Conservation (phyloP, 2,113 vertebrate species). For the Tenebrosternarchus preto region DNA sequence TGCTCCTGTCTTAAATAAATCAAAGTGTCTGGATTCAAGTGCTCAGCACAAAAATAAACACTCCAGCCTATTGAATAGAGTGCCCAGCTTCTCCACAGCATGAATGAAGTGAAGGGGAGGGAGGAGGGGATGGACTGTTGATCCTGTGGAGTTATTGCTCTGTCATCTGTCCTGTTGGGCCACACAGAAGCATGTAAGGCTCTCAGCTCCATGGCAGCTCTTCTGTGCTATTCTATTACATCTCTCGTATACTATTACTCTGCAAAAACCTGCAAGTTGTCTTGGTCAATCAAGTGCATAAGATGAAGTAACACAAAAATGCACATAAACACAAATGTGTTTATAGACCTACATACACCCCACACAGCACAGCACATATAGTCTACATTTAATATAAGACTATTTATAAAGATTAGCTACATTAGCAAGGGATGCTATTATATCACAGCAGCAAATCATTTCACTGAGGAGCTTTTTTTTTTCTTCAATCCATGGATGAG, state of each 20-base stretch:
- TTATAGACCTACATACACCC: neutral
- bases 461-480: too few species aligned
- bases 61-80: slow-evolving; percentile 3
- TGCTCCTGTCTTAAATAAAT: neutral
- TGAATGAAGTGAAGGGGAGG: neutral
- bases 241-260: neutral
- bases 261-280: neutral
- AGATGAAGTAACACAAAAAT: neutral
- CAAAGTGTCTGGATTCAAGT: slow-evolving; percentile 11
- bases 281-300: neutral
- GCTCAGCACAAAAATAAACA: slow-evolving; percentile 34
- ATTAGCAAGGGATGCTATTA: too few species aligned
- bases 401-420: too few species aligned
- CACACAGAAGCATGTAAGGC: neutral
- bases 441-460: too few species aligned
- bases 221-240: neutral
- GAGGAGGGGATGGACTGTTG: neutral
- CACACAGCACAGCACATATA: too few species aligned
- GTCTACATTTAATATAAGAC: too few species aligned
- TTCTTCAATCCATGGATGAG: too few species aligned
- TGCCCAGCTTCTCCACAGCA: slow-evolving; percentile 25
- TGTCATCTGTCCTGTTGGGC: neutral
- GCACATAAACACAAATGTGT: neutral
- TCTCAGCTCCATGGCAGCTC: neutral
- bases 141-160: slow-evolving; percentile 8